A percentile compares a stretch with the other conserved stretches of the same genome.
Conservation (phyloP, 2,888 invertebrate genomes). For the Xestia sexstrigata region DNA sequence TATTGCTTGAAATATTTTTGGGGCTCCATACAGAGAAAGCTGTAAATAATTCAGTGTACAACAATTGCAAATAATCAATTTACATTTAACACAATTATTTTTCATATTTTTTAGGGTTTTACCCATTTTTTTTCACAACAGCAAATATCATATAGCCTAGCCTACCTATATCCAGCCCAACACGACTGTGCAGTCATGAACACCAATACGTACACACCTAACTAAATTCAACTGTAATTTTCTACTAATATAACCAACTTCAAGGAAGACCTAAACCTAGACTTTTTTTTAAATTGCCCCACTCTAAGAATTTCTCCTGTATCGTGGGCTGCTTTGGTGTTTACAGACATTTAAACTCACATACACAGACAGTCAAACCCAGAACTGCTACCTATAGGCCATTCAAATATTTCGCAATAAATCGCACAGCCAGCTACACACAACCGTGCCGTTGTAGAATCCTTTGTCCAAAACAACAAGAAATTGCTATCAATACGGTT, state of each 20-base stretch:
- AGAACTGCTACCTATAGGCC: background rate
- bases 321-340: background rate
- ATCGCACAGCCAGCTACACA: background rate
- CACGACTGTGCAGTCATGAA: background rate
- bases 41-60: conserved; percentile 7
- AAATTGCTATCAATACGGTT: background rate
- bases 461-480: background rate
- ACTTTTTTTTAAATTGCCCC: background rate
- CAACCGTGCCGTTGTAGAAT: background rate
- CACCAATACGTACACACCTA: background rate
- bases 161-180: background rate
- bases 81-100: conserved; percentile 31
- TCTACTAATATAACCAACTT: background rate
- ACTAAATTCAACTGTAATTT: background rate
- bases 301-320: background rate
- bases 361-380: background rate
- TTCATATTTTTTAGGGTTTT: conserved; percentile 14
- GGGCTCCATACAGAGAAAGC: background rate
- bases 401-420: background rate
- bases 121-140: conserved; percentile 41
- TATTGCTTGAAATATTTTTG: conserved; percentile 8
- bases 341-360: background rate
- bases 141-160: conserved; percentile 25
- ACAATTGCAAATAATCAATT: conserved; percentile 1
- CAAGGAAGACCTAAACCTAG: background rate